phyloP scores from a whole-genome alignment of 2,888 invertebrate genomes.

The Platycnemis pennipes region DNA sequence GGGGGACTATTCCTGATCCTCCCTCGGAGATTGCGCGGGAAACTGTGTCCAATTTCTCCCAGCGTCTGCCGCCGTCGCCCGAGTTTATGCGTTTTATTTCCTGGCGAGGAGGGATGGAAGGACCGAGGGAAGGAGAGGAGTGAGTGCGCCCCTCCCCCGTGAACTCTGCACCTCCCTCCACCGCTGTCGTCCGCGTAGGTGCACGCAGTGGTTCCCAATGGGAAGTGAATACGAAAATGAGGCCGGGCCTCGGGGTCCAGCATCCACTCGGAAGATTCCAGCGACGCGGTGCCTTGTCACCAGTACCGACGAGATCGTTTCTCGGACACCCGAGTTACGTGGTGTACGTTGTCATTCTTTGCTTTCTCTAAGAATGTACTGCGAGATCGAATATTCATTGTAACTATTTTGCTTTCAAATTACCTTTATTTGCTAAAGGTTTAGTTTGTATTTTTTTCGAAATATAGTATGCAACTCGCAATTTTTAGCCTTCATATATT shows the following conservation, averaged over 20 bases:
- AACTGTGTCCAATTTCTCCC: constrained; percentile 22
- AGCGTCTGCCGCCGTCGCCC: neutral
- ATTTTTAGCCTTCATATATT: too few relatives aligned
- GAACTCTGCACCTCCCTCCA: neutral
- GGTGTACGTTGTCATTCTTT: too few relatives aligned
- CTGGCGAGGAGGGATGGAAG: neutral
- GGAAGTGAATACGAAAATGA: neutral
- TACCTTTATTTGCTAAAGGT: too few relatives aligned
- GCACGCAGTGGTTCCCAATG: neutral
- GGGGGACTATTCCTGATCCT: neutral
- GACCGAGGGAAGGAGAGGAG: neutral
- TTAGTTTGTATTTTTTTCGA: too few relatives aligned
- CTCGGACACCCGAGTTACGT: too few relatives aligned
- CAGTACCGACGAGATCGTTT: too few relatives aligned
- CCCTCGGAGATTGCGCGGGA: neutral
- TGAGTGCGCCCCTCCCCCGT: neutral
- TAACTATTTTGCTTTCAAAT: too few relatives aligned
- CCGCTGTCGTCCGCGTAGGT: neutral
- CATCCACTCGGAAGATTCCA: neutral
- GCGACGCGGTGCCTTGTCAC: too few relatives aligned
- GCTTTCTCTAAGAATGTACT: too few relatives aligned
- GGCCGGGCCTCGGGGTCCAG: neutral
- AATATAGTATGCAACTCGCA: too few relatives aligned
- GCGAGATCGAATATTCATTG: too few relatives aligned
- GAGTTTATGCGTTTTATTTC: neutral